Base-by-base conservation (phyloP, 2,888 invertebrate genomes). In the Celastrina argiolus region DNA sequence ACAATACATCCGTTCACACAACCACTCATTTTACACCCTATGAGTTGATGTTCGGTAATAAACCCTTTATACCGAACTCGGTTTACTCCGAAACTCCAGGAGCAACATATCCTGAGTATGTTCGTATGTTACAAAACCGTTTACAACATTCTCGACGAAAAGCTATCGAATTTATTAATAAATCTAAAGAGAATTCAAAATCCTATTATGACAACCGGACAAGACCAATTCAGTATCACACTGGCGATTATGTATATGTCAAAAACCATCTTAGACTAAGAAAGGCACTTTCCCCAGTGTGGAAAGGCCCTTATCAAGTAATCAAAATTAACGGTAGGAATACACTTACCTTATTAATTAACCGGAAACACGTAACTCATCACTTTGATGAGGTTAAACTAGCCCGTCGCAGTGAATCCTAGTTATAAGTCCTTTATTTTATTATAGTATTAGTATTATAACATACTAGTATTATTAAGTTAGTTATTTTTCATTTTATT, bases 31-130 rank as follows among this genome's bases (percentile, higher is more conserved):
- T 18, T 18, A 59, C 59, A 14, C 59, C 59, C 1, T 36, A 59
- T 36, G 59, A 59, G 34, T 10, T 59, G 34, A 59, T 59, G 16
- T 59, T 59, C 59, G 31, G 59, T 10, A 16, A 6, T 34, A 36
- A 59, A 59, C 59, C 59, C 1, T 59, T 59, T 34, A 34, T 59
- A 10, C 59, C 59, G 18, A 59, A 34, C 1, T 59, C 59, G 4
- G 36, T 59, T 5, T 59, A 59, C 22, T 8, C 16, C 7, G 34
- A 34, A 10, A 7, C 34, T 10, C 59, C n/a, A 16, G 36, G 18
- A 16, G 34, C 59, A 16, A 59, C 34, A 1, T 59, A 59, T 7
- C 59, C 59, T 0, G 36, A 59, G 7, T 59, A 59, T 18, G 18
- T 59, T 7, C n/a, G 18, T 1, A 59, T 59, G 59, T 14, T 59